Base-by-base conservation (phyloP, 2,797 vertebrate genomes). In the Oreortyx pictus region DNA sequence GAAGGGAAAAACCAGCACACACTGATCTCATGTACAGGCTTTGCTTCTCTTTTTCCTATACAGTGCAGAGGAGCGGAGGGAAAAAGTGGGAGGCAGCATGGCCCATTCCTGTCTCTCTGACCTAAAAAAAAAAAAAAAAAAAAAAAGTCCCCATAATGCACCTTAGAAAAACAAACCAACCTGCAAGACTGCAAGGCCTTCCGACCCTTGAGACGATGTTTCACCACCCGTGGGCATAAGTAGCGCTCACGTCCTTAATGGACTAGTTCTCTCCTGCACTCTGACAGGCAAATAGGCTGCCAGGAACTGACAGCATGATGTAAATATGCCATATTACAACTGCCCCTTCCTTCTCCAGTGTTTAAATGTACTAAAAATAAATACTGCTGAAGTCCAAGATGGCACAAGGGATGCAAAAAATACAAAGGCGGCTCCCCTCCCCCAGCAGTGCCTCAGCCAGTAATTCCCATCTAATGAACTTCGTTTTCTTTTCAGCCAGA, bases 301-400 rank as follows among this genome's bases (percentile, higher is more conserved):
- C 93, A 95, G 89, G 73, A 94, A 74, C 92, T 94, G 96, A 95
- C 90, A 95, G 85, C 91, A 88, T 61, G 90, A 96, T 84, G 93
- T 94, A 96, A 94, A 96, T 93, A 95, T 82, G 89, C 87, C 67
- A 70, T 81, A 94, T 88, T 93, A 94, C 90, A 95, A 95, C 90
- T 91, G 77, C 82, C 85, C 89, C 82, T 93, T 95, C 88, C 94
- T 94, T 89, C 82, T 81, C 60, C 85, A 86, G 56, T 73, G 85
- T 84, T 96, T 94, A 93, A 94, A 92, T 6, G 43, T 56, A 92
- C 89, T 95, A 94, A 96, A 96, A 96, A 96, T 95, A 96, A 96
- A 96, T 67, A 95, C 76, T 60, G 67, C 66, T 70, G 5, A 47
- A 94, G 87, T 76, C 89, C 67, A 67, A 91, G 94, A 92, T 77